phyloP scores from a whole-genome alignment of 2,888 invertebrate species.

The Salticus scenicus region DNA sequence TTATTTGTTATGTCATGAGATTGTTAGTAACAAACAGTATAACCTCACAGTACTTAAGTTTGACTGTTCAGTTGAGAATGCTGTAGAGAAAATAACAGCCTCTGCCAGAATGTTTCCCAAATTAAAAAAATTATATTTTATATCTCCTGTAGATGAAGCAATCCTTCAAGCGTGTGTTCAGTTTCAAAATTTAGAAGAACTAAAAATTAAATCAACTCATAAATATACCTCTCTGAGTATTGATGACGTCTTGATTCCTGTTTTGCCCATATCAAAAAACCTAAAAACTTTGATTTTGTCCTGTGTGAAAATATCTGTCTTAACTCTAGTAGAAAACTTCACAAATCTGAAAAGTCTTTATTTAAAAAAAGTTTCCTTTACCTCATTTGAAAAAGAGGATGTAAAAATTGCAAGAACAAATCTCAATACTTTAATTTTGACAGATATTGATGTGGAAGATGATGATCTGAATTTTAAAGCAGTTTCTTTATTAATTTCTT shows the following conservation, averaged over 20 bases:
- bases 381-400: neutral
- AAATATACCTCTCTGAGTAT: too few species aligned
- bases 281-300: slow-evolving; percentile 7
- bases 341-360: slow-evolving; percentile 21
- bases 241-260: neutral
- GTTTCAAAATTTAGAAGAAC: slow-evolving; percentile 27
- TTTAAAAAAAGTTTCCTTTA: slow-evolving; percentile 24
- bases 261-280: neutral
- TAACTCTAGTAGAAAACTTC: slow-evolving; percentile 14
- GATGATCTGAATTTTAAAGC: neutral
- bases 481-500: neutral
- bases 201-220: neutral
- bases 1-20: neutral
- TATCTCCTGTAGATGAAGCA: neutral
- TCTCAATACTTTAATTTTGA: slow-evolving; percentile 2
- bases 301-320: slow-evolving; percentile 5
- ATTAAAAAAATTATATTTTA: slow-evolving; percentile 9
- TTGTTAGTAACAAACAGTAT: neutral
- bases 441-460: neutral
- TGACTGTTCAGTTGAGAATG: neutral
- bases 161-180: neutral
- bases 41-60: slow-evolving; percentile 24
- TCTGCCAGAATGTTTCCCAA: slow-evolving; percentile 26
- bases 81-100: neutral
- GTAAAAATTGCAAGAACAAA: neutral